phyloP scores from a whole-genome alignment of 2,888 invertebrate species.

The Amblyteles armatorius region DNA sequence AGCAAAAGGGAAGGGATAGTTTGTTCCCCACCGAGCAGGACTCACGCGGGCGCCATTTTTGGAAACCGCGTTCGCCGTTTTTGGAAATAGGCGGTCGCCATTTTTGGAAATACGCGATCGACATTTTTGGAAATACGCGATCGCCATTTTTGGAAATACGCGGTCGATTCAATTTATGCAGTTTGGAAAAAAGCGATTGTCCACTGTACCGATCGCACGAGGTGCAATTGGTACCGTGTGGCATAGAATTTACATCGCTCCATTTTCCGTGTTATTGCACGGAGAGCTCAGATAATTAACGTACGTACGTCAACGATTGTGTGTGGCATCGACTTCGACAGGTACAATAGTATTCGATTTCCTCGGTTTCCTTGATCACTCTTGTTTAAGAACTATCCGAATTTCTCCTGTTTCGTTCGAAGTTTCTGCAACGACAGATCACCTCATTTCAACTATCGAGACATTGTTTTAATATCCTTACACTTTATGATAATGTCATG shows the following conservation, averaged over 20 bases:
- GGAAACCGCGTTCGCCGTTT: too few relatives aligned
- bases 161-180: too few relatives aligned
- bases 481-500: not conserved
- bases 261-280: not conserved
- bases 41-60: too few relatives aligned
- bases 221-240: not conserved
- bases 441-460: conserved; percentile 17
- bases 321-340: conserved; percentile 25
- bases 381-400: conserved; percentile 65
- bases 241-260: not conserved
- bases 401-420: conserved; percentile 62
- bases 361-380: conserved; percentile 15
- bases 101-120: too few relatives aligned
- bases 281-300: not conserved
- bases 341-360: conserved; percentile 19
- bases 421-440: conserved; percentile 61
- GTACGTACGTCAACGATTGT: conserved; percentile 22
- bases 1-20: too few relatives aligned
- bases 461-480: not conserved
- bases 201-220: not conserved
- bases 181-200: not conserved
- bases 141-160: too few relatives aligned
- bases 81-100: too few relatives aligned
- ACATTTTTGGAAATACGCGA: too few relatives aligned
- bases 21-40: too few relatives aligned